Evolutionary conservation across 2,888 invertebrate genomes (phyloP), one percentile per base, ranked within the genome.

Genomic region (Temnothorax ravouxi): DNA sequence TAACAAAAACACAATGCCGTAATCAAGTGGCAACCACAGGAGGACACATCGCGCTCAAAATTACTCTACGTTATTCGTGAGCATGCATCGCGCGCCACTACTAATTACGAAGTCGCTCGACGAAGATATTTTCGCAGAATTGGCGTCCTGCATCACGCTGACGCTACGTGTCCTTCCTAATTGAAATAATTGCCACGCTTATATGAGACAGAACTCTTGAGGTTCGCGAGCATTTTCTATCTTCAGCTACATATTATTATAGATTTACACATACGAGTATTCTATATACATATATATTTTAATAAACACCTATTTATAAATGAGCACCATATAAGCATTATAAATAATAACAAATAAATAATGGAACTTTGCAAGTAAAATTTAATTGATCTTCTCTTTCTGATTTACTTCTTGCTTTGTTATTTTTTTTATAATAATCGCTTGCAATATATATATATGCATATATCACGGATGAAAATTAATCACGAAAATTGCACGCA

Each of bases 21-120:
- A 81, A 81, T 81, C 77, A 77, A 62, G 77, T 41, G 52, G 41
- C 50, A 41, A 62, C 62, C 81, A 50, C 77, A 21, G 50, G 61
- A 61, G 76, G 47, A 61, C 62, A 81, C 52, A 52, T 81, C 21
- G 81, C 62, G 21, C 3, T 52, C 50, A 38, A 62, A 77, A 81
- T 81, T 81, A 79, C 18, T 81, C n/a, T 34, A 62, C 25, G 62
- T 81, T 76, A 76, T 15, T 81, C 62, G 50, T 47, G 34, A 21
- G 59, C 44, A 74, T 79, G 29, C 54, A 59, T 21, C 34, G 21
- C 71, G 47, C 52, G 80, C 59, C 72, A 15, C 59, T 72, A 79
- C 84, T 85, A 85, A 84, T 85, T 85, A 84, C 79, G 52, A 79
- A 84, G 84, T 74, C 72, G 44, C 41, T 21, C 83, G 69, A 83